Percentiles rank a stretch among this genome's conserved stretches.
Conservation (phyloP, 2,797 vertebrate genomes). For the Argya squamiceps region DNA sequence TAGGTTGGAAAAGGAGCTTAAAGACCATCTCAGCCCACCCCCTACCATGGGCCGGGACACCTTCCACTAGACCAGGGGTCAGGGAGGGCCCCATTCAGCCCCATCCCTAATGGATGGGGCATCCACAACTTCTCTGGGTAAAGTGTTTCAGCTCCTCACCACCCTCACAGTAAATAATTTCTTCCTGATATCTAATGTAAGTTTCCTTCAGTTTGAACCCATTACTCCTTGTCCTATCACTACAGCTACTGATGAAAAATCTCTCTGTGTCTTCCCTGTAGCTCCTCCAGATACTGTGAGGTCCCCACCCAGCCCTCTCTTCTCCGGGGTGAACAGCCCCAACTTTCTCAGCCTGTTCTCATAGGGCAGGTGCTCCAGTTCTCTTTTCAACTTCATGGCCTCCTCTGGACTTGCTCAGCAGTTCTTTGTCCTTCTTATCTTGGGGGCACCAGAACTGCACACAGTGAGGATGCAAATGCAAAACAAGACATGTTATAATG, state of each 20-base stretch:
- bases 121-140: neutral
- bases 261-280: neutral
- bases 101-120: neutral
- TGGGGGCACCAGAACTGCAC: neutral
- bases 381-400: neutral
- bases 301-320: neutral
- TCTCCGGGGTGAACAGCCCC: neutral
- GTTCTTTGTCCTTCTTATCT: neutral
- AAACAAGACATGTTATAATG: neutral
- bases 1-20: neutral
- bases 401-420: neutral
- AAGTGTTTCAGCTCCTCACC: neutral
- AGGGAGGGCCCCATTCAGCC: neutral
- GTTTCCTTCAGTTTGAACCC: neutral
- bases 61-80: neutral
- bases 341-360: neutral
- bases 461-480: neutral
- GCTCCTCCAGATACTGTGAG: neutral
- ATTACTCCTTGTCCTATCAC: neutral
- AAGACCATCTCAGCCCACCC: neutral
- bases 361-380: neutral
- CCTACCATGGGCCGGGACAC: neutral
- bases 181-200: neutral
- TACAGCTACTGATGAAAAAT: neutral
- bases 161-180: neutral